phyloP scores from a whole-genome alignment of 1,140 invertebrate species.

The Drosophila albomicans region DNA sequence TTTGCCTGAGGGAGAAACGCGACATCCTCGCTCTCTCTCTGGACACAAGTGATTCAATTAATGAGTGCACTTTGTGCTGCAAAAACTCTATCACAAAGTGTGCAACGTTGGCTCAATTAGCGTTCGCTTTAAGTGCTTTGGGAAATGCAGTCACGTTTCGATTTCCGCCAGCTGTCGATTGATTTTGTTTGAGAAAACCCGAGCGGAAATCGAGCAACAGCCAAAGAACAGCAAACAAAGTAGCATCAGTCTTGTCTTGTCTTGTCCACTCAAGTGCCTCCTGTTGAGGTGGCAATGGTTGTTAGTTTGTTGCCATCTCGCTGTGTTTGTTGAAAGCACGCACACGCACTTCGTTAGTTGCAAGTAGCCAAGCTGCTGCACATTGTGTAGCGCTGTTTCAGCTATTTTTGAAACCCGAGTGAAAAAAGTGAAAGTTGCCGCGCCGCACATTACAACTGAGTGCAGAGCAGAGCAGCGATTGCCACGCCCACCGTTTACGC shows the following conservation, averaged over 20 bases:
- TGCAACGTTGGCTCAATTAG: slow-evolving; percentile 18
- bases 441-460: slow-evolving; percentile 49
- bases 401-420: slow-evolving; percentile 50
- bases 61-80: slow-evolving; percentile 43
- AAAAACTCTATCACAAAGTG: slow-evolving; percentile 18
- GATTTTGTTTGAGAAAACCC: slow-evolving; percentile 1
- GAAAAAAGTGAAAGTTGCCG: slow-evolving; percentile 75
- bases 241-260: background rate
- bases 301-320: slow-evolving; percentile 26
- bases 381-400: background rate
- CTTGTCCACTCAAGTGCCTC: slow-evolving; percentile 17
- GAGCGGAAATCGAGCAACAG: slow-evolving; percentile 25
- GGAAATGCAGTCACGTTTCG: slow-evolving; percentile 40
- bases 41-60: slow-evolving; percentile 50
- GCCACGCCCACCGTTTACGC: too few species aligned
- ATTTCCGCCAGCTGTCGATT: slow-evolving; percentile 40
- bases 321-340: slow-evolving; percentile 26
- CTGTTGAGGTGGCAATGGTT: slow-evolving; percentile 14
- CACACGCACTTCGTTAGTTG: slow-evolving; percentile 47
- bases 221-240: background rate
- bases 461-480: background rate
- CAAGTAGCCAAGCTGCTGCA: slow-evolving; percentile 23
- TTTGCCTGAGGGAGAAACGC: background rate
- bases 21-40: slow-evolving; percentile 1
- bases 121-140: slow-evolving; percentile 29